Base-by-base conservation (phyloP, 1,140 invertebrate species). In the Ptiloglossa arizonensis region DNA sequence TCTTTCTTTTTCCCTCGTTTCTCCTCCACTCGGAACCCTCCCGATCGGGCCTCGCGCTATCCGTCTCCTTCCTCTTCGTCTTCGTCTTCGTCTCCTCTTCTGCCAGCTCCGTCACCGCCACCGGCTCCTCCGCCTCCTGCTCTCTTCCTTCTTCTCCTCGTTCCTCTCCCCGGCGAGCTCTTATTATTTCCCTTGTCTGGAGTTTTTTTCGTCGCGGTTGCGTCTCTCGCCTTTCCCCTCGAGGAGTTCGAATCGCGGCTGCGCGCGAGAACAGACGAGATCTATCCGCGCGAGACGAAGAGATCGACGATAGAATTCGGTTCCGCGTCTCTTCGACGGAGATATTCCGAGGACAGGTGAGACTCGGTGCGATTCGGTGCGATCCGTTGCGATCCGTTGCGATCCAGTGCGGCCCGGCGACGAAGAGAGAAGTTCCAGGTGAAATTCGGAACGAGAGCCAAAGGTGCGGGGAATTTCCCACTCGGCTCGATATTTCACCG, bases 261-360 rank as follows among this genome's bases (percentile, higher is more conserved):
- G 54, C 52, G 32, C 41, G 74, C 63, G 29, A 72, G 70, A 76
- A 71, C 67, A n/a, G 60, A 19, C 48, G 29, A 72, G 22, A 38
- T 35, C 46, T n/a, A 48, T 19, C 6, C 9, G 9, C 32, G 38
- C 64, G 73, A 56, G n/a, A 32, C 27, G 17, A 8, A 22, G 38
- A 64, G 27, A 60, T 35, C 48, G 78, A 80, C 62, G 79, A 81
- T 72, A 76, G 81, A 81, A 83, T 77, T 83, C 54, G 67, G 70
- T 80, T 70, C 46, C 71, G 48, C 38, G 66, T 67, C 82, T n/a
- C n/a, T n/a, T 80, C 64, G 82, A 84, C 57, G 32, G 24, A 38
- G 77, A 24, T 62, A 66, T 22, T 11, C 27, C 6, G 41, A 38
- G 35, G 15, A 56, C 52, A 24, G 44, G 46, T 19, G 6, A 29